Percentiles rank a stretch among this genome's conserved stretches.
These are phyloP conservation scores for Calypte anna DNA, from an alignment of 2,113 vertebrate genomes.

Conservation along the genomic window DNA sequence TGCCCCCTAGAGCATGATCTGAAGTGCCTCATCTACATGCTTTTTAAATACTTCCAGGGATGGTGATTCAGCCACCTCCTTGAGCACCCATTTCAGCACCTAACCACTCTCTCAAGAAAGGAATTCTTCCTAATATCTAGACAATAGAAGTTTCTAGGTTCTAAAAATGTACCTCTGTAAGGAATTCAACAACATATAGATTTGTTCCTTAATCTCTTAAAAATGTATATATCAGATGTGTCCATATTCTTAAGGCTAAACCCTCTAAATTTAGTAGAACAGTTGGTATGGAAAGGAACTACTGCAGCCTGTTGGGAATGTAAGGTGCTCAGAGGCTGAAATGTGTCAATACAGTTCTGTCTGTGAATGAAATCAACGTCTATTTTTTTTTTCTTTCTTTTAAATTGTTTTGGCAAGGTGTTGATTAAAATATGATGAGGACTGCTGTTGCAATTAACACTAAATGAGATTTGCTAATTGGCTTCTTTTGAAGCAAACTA, in stretches of 20 bases:
- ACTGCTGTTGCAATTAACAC: slow-evolving; percentile 56
- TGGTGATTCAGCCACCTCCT: no score
- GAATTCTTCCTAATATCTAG: no score
- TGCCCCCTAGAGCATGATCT: no score
- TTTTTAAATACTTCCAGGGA: no score
- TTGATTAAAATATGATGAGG: slow-evolving; percentile 57
- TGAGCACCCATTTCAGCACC: no score
- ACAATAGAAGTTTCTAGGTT: background rate
- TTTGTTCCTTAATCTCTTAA: background rate
- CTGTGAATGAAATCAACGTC: slow-evolving; percentile 33
- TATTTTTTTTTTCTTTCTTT: background rate
- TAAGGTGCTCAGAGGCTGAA: background rate
- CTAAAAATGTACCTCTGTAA: background rate
- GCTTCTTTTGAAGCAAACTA: slow-evolving; percentile 41
- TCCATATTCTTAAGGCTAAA: background rate
- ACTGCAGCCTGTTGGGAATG: background rate
- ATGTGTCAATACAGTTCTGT: background rate
- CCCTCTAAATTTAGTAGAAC: background rate
- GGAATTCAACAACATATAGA: background rate
- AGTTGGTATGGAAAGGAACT: background rate
- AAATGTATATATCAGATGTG: background rate
- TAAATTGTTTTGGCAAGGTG: slow-evolving; percentile 53
- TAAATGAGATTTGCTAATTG: slow-evolving; percentile 57
- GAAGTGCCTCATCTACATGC: no score
- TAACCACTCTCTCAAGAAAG: no score